Evolutionary conservation across 1,140 invertebrate species (phyloP).

Genomic region (Drosophila busckii): DNA sequence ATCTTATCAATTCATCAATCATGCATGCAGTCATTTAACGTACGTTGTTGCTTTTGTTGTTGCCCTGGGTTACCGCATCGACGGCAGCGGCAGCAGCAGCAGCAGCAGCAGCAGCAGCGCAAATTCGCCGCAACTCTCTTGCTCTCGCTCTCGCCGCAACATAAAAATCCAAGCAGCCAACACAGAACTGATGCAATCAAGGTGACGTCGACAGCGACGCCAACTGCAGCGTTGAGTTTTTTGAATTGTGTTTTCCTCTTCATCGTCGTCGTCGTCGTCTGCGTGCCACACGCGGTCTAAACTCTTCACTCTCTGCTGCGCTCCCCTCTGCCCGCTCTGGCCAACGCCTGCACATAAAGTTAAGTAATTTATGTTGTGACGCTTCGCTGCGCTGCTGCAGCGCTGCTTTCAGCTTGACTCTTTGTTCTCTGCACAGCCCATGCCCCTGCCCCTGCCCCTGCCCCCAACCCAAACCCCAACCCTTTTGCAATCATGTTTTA

Average conservation of each 20-base stretch:
- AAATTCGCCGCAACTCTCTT: conserved; percentile 41
- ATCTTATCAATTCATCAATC: conserved; percentile 74
- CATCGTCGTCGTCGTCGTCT: not conserved
- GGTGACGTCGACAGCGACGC: conserved; percentile 3
- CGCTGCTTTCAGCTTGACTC: conserved; percentile 1
- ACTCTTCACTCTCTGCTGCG: conserved; percentile 1
- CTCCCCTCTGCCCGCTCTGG: conserved; percentile 3
- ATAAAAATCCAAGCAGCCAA: conserved; percentile 9
- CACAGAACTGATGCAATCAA: conserved; percentile 33
- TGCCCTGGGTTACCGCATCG: conserved; percentile 39
- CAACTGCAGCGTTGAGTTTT: not conserved
- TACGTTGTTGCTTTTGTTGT: conserved; percentile 40
- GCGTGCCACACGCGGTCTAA: conserved; percentile 25
- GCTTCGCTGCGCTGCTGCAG: conserved; percentile 21
- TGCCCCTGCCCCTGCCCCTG: not conserved
- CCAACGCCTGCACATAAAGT: conserved; percentile 20
- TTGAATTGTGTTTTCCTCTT: not conserved
- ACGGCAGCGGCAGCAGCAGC: too few species aligned
- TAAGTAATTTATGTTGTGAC: conserved; percentile 47
- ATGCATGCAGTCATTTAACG: conserved; percentile 71
- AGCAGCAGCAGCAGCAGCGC: too few species aligned
- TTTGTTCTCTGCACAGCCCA: not conserved
- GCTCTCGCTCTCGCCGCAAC: conserved; percentile 29
- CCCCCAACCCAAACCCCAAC: too few species aligned
- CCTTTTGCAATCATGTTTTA: too few species aligned